Conservation (phyloP, 1,140 invertebrate species). For the Drosophila nannoptera region DNA sequence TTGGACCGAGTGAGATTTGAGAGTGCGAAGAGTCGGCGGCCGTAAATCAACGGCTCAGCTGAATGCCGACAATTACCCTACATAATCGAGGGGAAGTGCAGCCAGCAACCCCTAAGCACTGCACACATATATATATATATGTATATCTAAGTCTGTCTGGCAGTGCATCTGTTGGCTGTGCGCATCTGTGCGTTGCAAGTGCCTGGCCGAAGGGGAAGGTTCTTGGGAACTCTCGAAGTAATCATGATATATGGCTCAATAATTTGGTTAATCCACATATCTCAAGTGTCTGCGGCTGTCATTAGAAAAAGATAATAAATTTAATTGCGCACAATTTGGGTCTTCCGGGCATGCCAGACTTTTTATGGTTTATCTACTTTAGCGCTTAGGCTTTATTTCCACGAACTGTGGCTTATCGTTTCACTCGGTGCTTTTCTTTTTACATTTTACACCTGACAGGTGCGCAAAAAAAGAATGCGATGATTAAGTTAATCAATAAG, state of each 20-base stretch:
- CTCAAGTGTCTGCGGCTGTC: not conserved
- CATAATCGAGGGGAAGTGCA: constrained; percentile 33
- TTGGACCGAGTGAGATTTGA: not conserved
- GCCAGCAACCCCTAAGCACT: constrained; percentile 29
- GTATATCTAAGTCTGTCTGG: not conserved
- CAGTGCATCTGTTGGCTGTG: constrained; percentile 53
- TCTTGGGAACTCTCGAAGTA: not conserved
- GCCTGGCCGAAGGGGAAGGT: not conserved
- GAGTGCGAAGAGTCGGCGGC: constrained; percentile 33
- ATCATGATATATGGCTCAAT: not conserved
- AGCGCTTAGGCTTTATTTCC: constrained; percentile 7
- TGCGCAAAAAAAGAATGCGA: constrained; percentile 14
- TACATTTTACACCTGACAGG: constrained; percentile 19
- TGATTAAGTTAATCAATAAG: constrained; percentile 10
- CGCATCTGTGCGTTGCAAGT: constrained; percentile 36
- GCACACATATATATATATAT: constrained; percentile 1
- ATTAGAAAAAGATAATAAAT: not conserved
- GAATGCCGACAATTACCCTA: constrained; percentile 38
- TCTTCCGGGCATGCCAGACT: too few relatives aligned
- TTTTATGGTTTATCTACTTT: constrained; percentile 1
- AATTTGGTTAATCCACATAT: not conserved
- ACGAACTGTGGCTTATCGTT: not conserved
- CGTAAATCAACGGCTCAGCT: constrained; percentile 34
- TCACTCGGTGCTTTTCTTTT: constrained; percentile 5
- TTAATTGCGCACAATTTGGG: not conserved